Evolutionary conservation across 1,140 invertebrate species (phyloP).

Genomic region (Lordiphosa collinella): DNA sequence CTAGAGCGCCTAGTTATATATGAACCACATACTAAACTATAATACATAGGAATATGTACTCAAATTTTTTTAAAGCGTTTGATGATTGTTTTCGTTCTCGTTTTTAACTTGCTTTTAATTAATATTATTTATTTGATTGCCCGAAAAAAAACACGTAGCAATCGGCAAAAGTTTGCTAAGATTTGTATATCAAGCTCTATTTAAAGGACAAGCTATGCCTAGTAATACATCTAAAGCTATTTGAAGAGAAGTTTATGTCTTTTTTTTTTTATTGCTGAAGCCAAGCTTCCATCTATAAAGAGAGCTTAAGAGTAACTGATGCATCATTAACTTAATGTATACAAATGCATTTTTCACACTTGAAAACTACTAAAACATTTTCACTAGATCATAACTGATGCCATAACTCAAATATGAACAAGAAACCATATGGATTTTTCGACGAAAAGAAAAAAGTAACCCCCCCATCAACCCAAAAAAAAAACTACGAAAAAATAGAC

Average conservation of each 20-base stretch:
- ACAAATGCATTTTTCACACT: slow-evolving; percentile 26
- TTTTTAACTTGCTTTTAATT: slow-evolving; percentile 28
- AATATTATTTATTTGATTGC: slow-evolving; percentile 26
- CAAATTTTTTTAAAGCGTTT: slow-evolving; percentile 25
- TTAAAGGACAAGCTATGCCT: neutral
- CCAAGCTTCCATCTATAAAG: slow-evolving; percentile 54
- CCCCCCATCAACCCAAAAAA: slow-evolving; percentile 14
- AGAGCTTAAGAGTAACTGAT: slow-evolving; percentile 57
- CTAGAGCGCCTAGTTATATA: slow-evolving; percentile 44
- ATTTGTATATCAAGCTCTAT: neutral
- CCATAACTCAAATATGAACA: slow-evolving; percentile 60
- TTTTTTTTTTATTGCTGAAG: no score
- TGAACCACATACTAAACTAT: slow-evolving; percentile 17
- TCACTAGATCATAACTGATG: slow-evolving; percentile 22
- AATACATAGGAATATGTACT: slow-evolving; percentile 38
- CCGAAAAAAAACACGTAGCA: slow-evolving; percentile 17
- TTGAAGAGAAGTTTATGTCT: no score
- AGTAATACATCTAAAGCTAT: no score
- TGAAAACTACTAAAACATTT: no score
- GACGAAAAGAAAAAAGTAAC: no score
- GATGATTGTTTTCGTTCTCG: slow-evolving; percentile 1
- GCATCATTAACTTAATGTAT: slow-evolving; percentile 43
- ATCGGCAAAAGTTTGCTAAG: slow-evolving; percentile 41
- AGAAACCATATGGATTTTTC: slow-evolving; percentile 36
- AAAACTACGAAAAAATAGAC: slow-evolving; percentile 58